Percentiles rank a stretch among this genome's conserved stretches.
Evolutionary conservation across 2,888 invertebrate genomes (phyloP).

Genomic region (Balanococcus diminutus): DNA sequence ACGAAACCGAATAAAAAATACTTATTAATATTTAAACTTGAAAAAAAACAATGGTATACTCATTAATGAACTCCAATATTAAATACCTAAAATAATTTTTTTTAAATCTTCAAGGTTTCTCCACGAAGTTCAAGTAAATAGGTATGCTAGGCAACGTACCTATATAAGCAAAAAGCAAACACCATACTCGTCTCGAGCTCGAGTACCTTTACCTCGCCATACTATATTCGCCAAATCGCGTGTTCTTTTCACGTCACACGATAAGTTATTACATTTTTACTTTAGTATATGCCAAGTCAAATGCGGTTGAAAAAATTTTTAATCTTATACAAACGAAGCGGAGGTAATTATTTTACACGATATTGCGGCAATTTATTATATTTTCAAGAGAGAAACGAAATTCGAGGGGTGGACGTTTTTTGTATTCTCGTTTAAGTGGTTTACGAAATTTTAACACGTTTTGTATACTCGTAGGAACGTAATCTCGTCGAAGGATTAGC

Average conservation of each 20-base stretch:
- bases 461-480: too few relatives aligned
- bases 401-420: background rate
- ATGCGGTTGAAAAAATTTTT: background rate
- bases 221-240: constrained; percentile 1
- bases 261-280: constrained; percentile 1
- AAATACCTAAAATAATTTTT: background rate
- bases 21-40: background rate
- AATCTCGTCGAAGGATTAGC: too few relatives aligned
- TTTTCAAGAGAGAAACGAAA: background rate
- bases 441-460: too few relatives aligned
- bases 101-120: background rate
- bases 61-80: constrained; percentile 1
- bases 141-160: too few relatives aligned
- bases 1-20: too few relatives aligned
- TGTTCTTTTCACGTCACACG: background rate
- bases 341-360: constrained; percentile 1
- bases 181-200: too few relatives aligned
- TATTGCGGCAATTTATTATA: background rate
- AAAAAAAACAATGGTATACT: background rate
- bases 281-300: background rate
- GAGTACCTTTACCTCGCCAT: too few relatives aligned
- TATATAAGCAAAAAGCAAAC: too few relatives aligned
- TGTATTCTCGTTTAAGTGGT: background rate
- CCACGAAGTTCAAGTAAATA: too few relatives aligned
- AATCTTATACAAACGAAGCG: background rate